A percentile compares a stretch with the other conserved stretches of the same genome.
Evolutionary conservation across 2,113 vertebrate species (phyloP).

Genomic region (Erythrolamprus reginae): DNA sequence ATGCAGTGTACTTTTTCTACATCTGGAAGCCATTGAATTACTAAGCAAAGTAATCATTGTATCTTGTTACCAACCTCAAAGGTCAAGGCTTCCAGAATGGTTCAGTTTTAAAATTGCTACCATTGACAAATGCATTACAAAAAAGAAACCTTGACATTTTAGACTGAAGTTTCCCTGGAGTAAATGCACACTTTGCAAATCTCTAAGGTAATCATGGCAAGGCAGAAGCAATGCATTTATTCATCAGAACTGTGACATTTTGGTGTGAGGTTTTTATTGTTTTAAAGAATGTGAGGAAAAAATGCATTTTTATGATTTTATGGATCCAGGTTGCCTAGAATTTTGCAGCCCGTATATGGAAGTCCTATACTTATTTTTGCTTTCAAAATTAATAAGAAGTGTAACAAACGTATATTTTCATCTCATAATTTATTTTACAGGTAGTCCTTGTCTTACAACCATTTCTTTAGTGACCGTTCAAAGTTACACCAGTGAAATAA

Average conservation of each 20-base stretch:
- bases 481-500: neutral
- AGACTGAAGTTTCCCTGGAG: constrained; percentile 9
- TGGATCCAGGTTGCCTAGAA: neutral
- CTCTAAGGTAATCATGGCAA: neutral
- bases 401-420: neutral
- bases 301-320: neutral
- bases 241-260: neutral
- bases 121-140: constrained; percentile 1
- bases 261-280: constrained; percentile 14
- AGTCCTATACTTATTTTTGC: neutral
- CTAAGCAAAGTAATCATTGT: neutral
- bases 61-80: constrained; percentile 30
- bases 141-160: constrained; percentile 8
- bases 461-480: neutral
- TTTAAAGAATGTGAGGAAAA: constrained; percentile 22
- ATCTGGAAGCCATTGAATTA: neutral
- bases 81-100: constrained; percentile 27
- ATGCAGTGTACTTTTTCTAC: neutral
- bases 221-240: neutral
- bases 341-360: neutral
- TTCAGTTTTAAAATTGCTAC: neutral
- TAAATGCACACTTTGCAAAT: constrained; percentile 3
- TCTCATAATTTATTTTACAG: neutral
- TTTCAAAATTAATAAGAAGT: constrained; percentile 36
- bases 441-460: neutral